These are phyloP conservation scores for Drosophila equinoxialis DNA, from an alignment of 1,140 invertebrate species.

Conservation along the genomic window DNA sequence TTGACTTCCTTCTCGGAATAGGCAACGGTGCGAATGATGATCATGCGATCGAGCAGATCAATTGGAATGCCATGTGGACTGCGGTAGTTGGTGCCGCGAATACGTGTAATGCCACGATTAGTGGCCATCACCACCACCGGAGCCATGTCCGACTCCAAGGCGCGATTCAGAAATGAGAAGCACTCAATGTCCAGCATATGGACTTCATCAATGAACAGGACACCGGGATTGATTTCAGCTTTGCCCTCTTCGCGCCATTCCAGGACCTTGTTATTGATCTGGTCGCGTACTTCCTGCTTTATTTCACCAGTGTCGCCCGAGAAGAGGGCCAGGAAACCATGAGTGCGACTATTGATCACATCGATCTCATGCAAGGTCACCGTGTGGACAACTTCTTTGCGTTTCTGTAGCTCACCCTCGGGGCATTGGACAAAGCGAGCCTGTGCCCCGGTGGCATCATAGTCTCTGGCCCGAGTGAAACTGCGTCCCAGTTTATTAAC, in stretches of 20 bases:
- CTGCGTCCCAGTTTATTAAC: slow-evolving; percentile 97
- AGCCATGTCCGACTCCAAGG: slow-evolving; percentile 98
- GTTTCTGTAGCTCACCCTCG: slow-evolving; percentile 98
- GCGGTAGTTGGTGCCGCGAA: slow-evolving; percentile 96
- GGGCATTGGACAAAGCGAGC: slow-evolving; percentile 99
- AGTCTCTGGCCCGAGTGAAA: slow-evolving; percentile 97
- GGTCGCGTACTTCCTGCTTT: slow-evolving; percentile 98
- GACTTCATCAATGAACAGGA: slow-evolving; percentile 96
- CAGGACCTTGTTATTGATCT: slow-evolving; percentile 98
- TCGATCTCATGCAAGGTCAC: slow-evolving; percentile 99
- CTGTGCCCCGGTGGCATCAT: slow-evolving; percentile 97
- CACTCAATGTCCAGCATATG: slow-evolving; percentile 99
- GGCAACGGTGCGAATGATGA: slow-evolving; percentile 95
- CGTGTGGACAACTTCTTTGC: slow-evolving; percentile 99
- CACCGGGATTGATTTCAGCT: slow-evolving; percentile 98
- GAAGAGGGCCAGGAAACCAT: slow-evolving; percentile 98
- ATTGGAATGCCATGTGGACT: slow-evolving; percentile 98
- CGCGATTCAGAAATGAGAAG: slow-evolving; percentile 98
- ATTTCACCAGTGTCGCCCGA: slow-evolving; percentile 99
- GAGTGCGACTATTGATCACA: slow-evolving; percentile 98
- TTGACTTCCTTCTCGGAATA: slow-evolving; percentile 95
- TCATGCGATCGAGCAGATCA: slow-evolving; percentile 97
- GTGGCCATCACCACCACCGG: slow-evolving; percentile 99
- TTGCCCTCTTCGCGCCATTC: slow-evolving; percentile 99
- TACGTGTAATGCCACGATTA: slow-evolving; percentile 98